These are phyloP conservation scores for Notarius quadriscutis DNA, from an alignment of 2,113 vertebrate species.

Conservation along the genomic window DNA sequence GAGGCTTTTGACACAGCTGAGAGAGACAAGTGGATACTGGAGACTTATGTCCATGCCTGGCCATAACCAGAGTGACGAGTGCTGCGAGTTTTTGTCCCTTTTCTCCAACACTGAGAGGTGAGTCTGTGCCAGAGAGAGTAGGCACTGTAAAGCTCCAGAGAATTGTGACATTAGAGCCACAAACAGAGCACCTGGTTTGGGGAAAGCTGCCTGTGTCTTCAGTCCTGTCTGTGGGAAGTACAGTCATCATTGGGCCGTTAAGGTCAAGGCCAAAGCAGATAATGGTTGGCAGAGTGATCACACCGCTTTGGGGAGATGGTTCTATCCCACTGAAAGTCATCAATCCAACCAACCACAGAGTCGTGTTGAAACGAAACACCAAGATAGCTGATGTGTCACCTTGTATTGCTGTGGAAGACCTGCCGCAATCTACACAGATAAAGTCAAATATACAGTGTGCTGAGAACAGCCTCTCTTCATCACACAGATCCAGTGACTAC, in stretches of 20 bases:
- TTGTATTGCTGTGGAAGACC: conserved; percentile 34
- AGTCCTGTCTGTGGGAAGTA: no score
- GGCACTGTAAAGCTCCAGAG: neutral
- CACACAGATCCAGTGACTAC: neutral
- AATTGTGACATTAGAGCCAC: no score
- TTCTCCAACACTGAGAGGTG: no score
- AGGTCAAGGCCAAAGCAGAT: conserved; percentile 18
- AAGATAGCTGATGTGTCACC: conserved; percentile 46
- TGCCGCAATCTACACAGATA: neutral
- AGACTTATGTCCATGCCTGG: no score
- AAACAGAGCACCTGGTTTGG: no score
- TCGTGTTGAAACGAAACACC: conserved; percentile 25
- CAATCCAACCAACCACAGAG: conserved; percentile 38
- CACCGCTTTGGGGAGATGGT: no score
- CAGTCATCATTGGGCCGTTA: neutral
- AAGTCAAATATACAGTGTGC: neutral
- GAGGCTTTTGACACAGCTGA: no score
- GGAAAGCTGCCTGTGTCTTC: no score
- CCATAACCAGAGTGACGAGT: no score
- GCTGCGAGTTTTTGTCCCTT: no score
- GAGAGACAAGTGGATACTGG: no score
- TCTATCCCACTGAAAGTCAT: neutral
- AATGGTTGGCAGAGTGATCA: neutral
- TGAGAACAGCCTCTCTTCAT: neutral
- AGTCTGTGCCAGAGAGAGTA: no score